phyloP scores from a whole-genome alignment of 1,140 invertebrate species.

The Homalodisca vitripennis region DNA sequence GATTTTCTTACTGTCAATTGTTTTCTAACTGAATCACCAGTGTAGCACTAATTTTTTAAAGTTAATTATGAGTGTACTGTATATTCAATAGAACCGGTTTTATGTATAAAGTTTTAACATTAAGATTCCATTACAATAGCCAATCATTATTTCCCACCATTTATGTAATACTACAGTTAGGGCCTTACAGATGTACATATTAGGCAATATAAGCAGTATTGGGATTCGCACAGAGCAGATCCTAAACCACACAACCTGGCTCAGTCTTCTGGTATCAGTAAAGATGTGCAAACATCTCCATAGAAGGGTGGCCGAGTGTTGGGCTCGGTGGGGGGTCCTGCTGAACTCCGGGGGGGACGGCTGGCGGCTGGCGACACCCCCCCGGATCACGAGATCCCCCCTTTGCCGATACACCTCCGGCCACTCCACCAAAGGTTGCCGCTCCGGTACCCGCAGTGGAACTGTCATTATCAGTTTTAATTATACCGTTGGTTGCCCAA shows the following conservation, averaged over 20 bases:
- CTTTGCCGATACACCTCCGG: background rate
- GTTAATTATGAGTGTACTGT: constrained; percentile 26
- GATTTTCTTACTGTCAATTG: background rate
- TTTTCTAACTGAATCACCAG: background rate
- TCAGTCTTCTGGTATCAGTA: constrained; percentile 16
- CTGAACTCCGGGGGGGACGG: background rate
- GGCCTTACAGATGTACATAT: constrained; percentile 34
- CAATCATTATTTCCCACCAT: constrained; percentile 27
- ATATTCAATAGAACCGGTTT: constrained; percentile 36
- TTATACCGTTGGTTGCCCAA: constrained; percentile 12
- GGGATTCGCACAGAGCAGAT: constrained; percentile 12
- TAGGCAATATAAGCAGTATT: constrained; percentile 26
- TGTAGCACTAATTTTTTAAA: background rate
- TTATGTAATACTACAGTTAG: constrained; percentile 30
- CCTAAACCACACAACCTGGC: constrained; percentile 17
- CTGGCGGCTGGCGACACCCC: constrained; percentile 7
- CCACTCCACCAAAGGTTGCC: constrained; percentile 21
- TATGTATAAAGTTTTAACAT: constrained; percentile 34
- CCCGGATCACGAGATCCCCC: background rate
- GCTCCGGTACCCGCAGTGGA: background rate
- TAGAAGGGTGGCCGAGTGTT: background rate
- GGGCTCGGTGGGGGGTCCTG: background rate
- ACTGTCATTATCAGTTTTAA: constrained; percentile 14
- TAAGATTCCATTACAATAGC: constrained; percentile 29
- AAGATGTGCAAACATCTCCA: constrained; percentile 3